Evolutionary conservation across 1,140 invertebrate species (phyloP).

Genomic region (Bradysia coprophila): DNA sequence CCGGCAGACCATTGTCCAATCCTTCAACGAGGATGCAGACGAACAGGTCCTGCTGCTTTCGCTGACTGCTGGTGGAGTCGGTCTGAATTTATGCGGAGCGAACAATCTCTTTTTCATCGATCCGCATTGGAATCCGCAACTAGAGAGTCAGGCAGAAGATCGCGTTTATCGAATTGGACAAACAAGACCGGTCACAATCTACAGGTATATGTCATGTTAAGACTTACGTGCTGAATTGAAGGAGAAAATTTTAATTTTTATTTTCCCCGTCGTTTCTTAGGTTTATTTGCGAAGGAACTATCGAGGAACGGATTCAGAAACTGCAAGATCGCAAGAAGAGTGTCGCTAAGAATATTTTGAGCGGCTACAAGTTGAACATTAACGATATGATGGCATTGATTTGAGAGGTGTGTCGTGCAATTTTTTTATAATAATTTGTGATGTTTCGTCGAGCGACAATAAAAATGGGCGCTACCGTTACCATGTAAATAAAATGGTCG

Average conservation of each 20-base stretch:
- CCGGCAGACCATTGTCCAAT: conserved; percentile 39
- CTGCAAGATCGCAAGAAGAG: conserved; percentile 63
- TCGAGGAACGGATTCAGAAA: conserved; percentile 63
- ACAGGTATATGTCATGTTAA: conserved; percentile 41
- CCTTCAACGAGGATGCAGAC: conserved; percentile 41
- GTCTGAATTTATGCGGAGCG: conserved; percentile 73
- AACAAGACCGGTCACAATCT: conserved; percentile 56
- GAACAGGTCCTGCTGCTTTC: conserved; percentile 55
- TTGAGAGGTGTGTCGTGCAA: no score
- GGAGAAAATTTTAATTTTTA: conserved; percentile 3
- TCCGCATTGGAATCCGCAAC: conserved; percentile 89
- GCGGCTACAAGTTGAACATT: not conserved
- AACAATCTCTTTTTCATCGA: conserved; percentile 82
- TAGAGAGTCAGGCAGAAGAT: conserved; percentile 83
- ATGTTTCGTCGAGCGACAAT: no score
- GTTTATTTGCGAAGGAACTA: conserved; percentile 63
- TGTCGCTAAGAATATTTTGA: conserved; percentile 53
- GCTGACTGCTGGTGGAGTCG: conserved; percentile 76
- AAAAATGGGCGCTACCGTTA: no score
- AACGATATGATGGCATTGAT: not conserved
- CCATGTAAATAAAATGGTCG: no score
- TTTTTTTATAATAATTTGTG: no score
- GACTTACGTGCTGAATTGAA: conserved; percentile 2
- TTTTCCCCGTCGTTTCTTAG: conserved; percentile 28
- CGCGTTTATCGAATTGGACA: conserved; percentile 82